Percentiles rank a stretch among this genome's conserved stretches.
phyloP scores from a whole-genome alignment of 1,140 invertebrate genomes.

The Gryllus bimaculatus region DNA sequence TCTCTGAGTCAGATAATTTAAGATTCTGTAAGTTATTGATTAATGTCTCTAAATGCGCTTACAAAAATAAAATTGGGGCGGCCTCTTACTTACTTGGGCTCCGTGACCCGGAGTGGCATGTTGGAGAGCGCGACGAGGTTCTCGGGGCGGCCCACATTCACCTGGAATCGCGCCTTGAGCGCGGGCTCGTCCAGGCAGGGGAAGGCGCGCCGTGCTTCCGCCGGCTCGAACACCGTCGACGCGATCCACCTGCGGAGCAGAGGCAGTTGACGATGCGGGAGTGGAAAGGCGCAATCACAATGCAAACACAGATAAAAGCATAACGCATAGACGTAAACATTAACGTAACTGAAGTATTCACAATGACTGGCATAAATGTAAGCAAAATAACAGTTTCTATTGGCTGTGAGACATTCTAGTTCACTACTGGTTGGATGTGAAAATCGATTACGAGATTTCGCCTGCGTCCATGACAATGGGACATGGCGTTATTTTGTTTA shows the following conservation, averaged over 20 bases:
- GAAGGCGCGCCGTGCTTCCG: constrained; percentile 46
- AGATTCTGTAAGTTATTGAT: too few species aligned
- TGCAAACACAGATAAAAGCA: neutral
- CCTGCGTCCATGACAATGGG: too few species aligned
- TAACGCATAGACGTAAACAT: too few species aligned
- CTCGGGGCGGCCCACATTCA: constrained; percentile 35
- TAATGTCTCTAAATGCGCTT: neutral
- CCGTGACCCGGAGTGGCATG: constrained; percentile 33
- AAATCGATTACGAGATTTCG: too few species aligned
- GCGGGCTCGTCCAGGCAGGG: constrained; percentile 55
- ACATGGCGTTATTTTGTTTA: too few species aligned
- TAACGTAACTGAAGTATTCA: too few species aligned
- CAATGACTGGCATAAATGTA: too few species aligned
- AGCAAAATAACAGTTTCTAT: too few species aligned
- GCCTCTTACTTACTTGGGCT: constrained; percentile 17
- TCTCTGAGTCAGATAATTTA: too few species aligned
- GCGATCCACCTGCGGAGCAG: constrained; percentile 35
- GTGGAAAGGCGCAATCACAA: neutral
- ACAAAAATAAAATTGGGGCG: neutral
- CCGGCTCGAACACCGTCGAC: constrained; percentile 46
- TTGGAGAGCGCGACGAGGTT: constrained; percentile 34
- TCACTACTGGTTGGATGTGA: too few species aligned
- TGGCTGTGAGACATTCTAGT: too few species aligned
- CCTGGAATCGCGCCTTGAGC: constrained; percentile 47
- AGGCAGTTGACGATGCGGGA: neutral